Evolutionary conservation across 1,140 invertebrate genomes (phyloP).

Genomic region (Rhynchophorus ferrugineus): DNA sequence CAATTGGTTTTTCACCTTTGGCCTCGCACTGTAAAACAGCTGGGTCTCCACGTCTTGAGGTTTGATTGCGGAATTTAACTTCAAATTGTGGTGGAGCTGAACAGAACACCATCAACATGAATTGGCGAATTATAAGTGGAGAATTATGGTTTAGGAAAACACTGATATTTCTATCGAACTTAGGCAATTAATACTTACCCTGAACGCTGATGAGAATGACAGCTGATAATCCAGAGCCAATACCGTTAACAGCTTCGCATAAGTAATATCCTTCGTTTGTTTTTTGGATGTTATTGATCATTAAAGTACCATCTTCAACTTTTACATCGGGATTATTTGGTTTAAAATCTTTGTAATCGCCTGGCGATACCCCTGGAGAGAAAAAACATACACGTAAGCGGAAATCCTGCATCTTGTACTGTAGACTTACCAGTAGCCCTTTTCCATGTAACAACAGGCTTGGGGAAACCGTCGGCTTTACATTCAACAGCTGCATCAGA

Average conservation of each 20-base stretch:
- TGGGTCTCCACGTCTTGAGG: conserved; percentile 80
- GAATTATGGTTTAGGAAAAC: too few species aligned
- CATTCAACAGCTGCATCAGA: conserved; percentile 89
- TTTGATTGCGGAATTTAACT: conserved; percentile 84
- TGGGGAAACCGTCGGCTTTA: conserved; percentile 91
- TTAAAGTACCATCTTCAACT: conserved; percentile 83
- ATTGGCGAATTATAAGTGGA: too few species aligned
- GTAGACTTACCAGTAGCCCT: conserved; percentile 77
- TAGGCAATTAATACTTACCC: conserved; percentile 57
- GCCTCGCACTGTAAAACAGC: conserved; percentile 90
- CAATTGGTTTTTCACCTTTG: conserved; percentile 93
- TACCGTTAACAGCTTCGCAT: conserved; percentile 92
- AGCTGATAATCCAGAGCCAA: conserved; percentile 87
- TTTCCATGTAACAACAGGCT: conserved; percentile 90
- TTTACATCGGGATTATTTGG: conserved; percentile 80
- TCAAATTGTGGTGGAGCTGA: conserved; percentile 88
- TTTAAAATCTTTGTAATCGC: conserved; percentile 87
- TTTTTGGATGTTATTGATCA: conserved; percentile 84
- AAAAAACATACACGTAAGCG: conserved; percentile 6
- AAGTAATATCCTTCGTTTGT: conserved; percentile 90
- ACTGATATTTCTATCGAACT: too few species aligned
- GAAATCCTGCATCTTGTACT: too few species aligned
- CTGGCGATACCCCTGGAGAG: conserved; percentile 70
- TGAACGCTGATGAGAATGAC: conserved; percentile 89
- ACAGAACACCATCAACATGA: conserved; percentile 25